These are phyloP conservation scores for Scylla paramamosain DNA, from an alignment of 1,140 invertebrate genomes.

Conservation along the genomic window DNA sequence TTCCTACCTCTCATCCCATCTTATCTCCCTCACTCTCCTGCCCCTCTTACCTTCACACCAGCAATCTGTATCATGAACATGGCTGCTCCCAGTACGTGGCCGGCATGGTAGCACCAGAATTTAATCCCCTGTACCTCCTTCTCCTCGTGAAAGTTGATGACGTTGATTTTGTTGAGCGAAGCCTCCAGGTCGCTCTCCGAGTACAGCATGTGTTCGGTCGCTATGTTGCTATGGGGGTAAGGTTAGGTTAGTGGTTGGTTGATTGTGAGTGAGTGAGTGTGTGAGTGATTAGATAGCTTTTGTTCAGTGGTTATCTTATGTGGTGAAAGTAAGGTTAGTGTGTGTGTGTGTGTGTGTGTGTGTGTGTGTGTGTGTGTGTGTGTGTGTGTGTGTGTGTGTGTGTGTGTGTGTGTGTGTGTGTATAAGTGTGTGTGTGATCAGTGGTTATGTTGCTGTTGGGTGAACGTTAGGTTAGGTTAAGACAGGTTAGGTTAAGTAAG, in stretches of 20 bases:
- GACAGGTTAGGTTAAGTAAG: no score
- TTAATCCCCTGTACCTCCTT: constrained; percentile 97
- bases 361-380: no score
- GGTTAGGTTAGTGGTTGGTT: no score
- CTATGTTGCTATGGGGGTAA: constrained; percentile 87
- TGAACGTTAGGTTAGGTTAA: no score
- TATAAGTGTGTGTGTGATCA: neutral
- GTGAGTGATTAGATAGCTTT: no score
- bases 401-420: neutral
- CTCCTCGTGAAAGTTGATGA: constrained; percentile 99
- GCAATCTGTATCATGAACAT: constrained; percentile 99
- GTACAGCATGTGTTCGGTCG: constrained; percentile 98
- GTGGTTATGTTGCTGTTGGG: no score
- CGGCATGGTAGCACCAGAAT: constrained; percentile 99
- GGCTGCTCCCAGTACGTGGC: constrained; percentile 98
- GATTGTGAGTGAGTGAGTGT: no score
- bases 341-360: no score
- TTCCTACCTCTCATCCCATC: no score
- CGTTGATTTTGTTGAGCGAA: constrained; percentile 99
- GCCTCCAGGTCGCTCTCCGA: constrained; percentile 97
- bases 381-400: neutral
- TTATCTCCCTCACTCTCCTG: neutral
- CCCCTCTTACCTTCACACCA: constrained; percentile 88
- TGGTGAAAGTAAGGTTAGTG: no score
- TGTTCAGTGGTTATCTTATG: no score